phyloP scores from a whole-genome alignment of 2,888 invertebrate species.

The Aphodius sticticus region DNA sequence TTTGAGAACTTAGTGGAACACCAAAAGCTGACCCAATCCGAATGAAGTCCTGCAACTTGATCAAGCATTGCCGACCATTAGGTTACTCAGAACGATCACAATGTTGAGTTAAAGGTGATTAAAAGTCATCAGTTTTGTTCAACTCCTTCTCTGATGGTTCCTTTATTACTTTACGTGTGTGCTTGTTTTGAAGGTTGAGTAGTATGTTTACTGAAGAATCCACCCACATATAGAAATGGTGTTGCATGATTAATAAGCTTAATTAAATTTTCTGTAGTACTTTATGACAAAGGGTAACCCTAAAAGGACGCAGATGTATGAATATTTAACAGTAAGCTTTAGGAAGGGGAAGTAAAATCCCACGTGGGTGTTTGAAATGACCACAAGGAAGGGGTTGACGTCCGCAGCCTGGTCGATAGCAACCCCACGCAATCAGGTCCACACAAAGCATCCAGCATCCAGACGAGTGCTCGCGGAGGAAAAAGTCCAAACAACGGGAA shows the following conservation, averaged over 20 bases:
- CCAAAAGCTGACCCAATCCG: no score
- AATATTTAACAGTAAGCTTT: background rate
- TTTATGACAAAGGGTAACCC: background rate
- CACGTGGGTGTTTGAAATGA: background rate
- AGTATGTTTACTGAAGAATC: no score
- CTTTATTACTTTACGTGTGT: no score
- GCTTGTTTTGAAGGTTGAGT: no score
- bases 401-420: background rate
- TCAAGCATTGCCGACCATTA: no score
- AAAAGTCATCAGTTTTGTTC: no score
- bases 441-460: background rate
- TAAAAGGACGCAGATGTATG: background rate
- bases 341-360: background rate
- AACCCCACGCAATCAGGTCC: background rate
- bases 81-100: no score
- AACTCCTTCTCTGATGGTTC: no score
- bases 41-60: no score
- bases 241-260: background rate
- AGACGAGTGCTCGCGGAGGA: background rate
- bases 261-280: background rate
- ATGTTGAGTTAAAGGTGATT: no score
- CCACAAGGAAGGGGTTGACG: background rate
- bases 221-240: background rate
- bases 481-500: conserved; percentile 17
- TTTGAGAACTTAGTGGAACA: no score